Evolutionary conservation across 2,888 invertebrate species (phyloP).

Genomic region (Drosophila recens): DNA sequence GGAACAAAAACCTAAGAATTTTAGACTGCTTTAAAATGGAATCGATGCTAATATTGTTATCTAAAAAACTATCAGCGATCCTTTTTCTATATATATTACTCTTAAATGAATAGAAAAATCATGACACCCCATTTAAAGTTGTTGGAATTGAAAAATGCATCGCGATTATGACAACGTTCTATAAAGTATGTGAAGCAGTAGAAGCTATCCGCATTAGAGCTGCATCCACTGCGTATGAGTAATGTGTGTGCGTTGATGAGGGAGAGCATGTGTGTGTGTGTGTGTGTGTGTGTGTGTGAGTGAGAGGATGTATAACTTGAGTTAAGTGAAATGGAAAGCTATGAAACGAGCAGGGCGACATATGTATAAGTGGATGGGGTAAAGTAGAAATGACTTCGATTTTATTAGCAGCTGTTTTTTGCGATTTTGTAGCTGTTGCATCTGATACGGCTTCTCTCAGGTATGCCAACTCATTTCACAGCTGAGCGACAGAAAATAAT

Average conservation of each 20-base stretch:
- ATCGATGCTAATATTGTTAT: too few species aligned
- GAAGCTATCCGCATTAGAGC: slow-evolving; percentile 22
- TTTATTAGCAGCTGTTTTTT: slow-evolving; percentile 60
- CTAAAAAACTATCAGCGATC: too few species aligned
- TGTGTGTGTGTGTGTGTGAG: not conserved
- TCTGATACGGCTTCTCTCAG: not conserved
- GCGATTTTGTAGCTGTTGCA: not conserved
- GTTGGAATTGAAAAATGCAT: slow-evolving; percentile 17
- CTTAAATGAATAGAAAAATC: not conserved
- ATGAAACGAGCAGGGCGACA: slow-evolving; percentile 53
- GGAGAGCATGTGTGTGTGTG: slow-evolving; percentile 1
- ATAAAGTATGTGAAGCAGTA: slow-evolving; percentile 11
- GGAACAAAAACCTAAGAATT: too few species aligned
- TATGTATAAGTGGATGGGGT: not conserved
- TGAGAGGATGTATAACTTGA: slow-evolving; percentile 30
- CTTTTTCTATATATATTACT: not conserved
- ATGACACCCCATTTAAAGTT: not conserved
- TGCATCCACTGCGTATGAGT: slow-evolving; percentile 19
- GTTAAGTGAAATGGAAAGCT: slow-evolving; percentile 71
- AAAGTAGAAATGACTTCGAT: slow-evolving; percentile 39
- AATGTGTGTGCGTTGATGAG: slow-evolving; percentile 6
- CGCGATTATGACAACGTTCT: slow-evolving; percentile 41
- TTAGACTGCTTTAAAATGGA: too few species aligned
- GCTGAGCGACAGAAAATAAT: slow-evolving; percentile 48
- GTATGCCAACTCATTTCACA: slow-evolving; percentile 61